A percentile compares a stretch with the other conserved stretches of the same genome.
Evolutionary conservation across 2,888 invertebrate species (phyloP).

Genomic region (Neocrepidodera transversa): DNA sequence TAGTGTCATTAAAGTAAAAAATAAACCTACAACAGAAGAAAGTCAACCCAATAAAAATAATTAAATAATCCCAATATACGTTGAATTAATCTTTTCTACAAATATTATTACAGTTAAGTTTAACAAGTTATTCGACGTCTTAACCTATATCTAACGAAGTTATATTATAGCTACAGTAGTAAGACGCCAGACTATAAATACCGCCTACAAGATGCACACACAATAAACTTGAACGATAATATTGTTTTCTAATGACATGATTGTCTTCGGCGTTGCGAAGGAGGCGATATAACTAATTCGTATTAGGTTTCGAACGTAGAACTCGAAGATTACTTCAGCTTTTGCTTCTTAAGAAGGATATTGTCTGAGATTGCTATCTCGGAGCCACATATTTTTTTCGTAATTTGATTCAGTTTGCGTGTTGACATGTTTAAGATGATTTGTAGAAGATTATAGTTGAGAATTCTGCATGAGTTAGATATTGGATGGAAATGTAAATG

Average conservation of each 20-base stretch:
- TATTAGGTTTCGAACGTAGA: conserved; percentile 9
- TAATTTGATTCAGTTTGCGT: conserved; percentile 9
- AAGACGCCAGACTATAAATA: conserved; percentile 6
- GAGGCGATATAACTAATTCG: conserved; percentile 13
- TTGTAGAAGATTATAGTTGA: conserved; percentile 6
- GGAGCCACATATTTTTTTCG: background rate
- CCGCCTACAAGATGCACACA: conserved; percentile 16
- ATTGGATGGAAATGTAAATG: background rate
- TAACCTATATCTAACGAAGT: no score
- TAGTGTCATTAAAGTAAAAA: no score
- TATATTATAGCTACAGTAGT: no score
- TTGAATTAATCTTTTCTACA: no score
- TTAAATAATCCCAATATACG: no score
- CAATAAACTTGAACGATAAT: conserved; percentile 16
- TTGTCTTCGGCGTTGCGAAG: conserved; percentile 22
- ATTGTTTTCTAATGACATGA: conserved; percentile 22
- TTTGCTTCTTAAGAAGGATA: conserved; percentile 20
- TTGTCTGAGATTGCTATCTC: conserved; percentile 7
- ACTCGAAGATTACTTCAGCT: conserved; percentile 15
- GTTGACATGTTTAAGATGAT: conserved; percentile 11
- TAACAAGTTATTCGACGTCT: no score
- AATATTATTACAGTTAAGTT: no score
- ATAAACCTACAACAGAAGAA: no score
- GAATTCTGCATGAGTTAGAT: background rate
- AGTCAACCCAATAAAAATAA: no score